phyloP scores from a whole-genome alignment of 2,113 vertebrate genomes.

The Tragelaphus buxtoni region DNA sequence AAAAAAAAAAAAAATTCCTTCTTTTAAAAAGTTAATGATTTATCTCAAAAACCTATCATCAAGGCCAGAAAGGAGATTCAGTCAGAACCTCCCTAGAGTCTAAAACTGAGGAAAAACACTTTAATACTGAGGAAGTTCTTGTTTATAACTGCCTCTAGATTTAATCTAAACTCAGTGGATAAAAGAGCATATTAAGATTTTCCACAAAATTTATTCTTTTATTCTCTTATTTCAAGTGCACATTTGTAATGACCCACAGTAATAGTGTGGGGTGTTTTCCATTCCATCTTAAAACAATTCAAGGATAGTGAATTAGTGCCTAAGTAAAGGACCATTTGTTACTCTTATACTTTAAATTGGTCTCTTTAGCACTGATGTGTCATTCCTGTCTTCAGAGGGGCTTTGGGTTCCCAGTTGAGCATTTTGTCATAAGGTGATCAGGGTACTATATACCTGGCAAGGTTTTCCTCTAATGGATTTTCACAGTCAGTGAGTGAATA shows the following conservation, averaged over 20 bases:
- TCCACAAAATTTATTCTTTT: neutral
- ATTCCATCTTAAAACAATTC: neutral
- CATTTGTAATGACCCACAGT: neutral
- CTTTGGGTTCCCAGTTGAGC: neutral
- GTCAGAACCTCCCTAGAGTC: neutral
- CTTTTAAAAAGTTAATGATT: neutral
- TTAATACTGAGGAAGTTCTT: neutral
- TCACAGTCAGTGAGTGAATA: conserved; percentile 33
- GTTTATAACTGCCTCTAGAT: neutral
- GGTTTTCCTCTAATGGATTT: neutral
- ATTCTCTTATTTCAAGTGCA: neutral
- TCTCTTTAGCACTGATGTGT: neutral
- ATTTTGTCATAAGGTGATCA: neutral
- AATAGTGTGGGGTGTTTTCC: neutral
- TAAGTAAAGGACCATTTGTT: neutral
- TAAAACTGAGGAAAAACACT: conserved; percentile 27
- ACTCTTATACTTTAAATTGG: neutral
- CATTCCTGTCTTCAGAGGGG: neutral
- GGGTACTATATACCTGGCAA: neutral
- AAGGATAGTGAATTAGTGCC: neutral
- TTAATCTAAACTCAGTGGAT: neutral
- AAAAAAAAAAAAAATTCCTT: neutral
- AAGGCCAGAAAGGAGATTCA: neutral
- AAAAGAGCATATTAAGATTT: neutral
- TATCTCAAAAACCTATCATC: conserved; percentile 17